Evolutionary conservation across 2,888 invertebrate species (phyloP).

Genomic region (Merodon equestris): DNA sequence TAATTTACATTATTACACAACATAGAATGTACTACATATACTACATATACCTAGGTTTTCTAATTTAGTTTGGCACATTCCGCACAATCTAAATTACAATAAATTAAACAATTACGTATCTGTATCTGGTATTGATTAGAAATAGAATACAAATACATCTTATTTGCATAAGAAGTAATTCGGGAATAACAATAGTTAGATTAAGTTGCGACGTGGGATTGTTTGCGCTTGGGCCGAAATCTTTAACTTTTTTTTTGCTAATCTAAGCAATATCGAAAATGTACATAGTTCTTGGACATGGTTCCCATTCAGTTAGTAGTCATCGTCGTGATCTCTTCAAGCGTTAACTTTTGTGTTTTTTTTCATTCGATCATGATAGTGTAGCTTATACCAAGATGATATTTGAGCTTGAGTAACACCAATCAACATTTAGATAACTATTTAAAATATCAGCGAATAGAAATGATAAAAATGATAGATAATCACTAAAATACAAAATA

Average conservation of each 20-base stretch:
- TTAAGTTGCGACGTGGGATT: conserved; percentile 36
- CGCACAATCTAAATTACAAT: conserved; percentile 47
- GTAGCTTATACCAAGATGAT: conserved; percentile 55
- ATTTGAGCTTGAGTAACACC: conserved; percentile 69
- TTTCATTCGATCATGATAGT: conserved; percentile 65
- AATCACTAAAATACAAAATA: conserved; percentile 63
- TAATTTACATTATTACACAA: conserved; percentile 22
- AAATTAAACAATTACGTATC: conserved; percentile 14
- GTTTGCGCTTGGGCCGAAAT: conserved; percentile 18
- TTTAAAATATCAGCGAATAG: conserved; percentile 56
- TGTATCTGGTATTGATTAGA: conserved; percentile 19
- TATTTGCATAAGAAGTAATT: conserved; percentile 26
- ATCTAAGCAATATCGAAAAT: no score
- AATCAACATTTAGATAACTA: conserved; percentile 57
- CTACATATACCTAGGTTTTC: no score
- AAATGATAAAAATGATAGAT: conserved; percentile 61
- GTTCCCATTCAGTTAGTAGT: neutral
- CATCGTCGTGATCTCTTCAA: conserved; percentile 23
- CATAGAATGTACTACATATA: neutral
- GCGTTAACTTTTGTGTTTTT: conserved; percentile 12
- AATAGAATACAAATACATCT: conserved; percentile 26
- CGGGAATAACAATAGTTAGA: conserved; percentile 9
- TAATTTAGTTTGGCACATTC: conserved; percentile 53
- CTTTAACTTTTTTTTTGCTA: neutral
- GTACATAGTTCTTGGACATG: neutral